A percentile compares a stretch with the other conserved stretches of the same genome.
Conservation (phyloP, 2,797 vertebrate genomes). For the Dallia pectoralis region DNA sequence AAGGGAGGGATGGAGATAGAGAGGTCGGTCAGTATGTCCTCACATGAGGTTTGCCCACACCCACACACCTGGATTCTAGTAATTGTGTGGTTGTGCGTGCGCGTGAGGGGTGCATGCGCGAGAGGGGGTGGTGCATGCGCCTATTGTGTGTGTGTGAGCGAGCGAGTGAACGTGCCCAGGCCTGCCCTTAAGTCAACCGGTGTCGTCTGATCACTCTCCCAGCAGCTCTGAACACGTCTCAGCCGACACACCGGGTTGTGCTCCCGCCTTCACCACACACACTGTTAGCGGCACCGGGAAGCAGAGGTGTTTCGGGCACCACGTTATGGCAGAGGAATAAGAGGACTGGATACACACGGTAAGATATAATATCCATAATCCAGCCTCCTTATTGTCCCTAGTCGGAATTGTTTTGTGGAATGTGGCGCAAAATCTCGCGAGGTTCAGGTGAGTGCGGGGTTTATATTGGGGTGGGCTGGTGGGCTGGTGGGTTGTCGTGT, state of each 20-base stretch:
- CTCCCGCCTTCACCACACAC: conserved; percentile 3
- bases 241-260: conserved; percentile 9
- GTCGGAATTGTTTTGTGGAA: conserved; percentile 8
- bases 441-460: conserved; percentile 14
- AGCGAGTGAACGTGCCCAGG: conserved; percentile 32
- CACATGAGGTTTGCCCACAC: not conserved
- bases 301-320: conserved; percentile 9
- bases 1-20: too few relatives aligned
- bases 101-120: conserved; percentile 7
- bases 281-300: not conserved
- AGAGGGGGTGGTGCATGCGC: conserved; percentile 15
- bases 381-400: not conserved
- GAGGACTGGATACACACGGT: not conserved
- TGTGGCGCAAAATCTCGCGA: not conserved
- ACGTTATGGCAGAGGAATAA: conserved; percentile 4
- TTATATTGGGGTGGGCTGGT: not conserved
- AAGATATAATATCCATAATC: not conserved
- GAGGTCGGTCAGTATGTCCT: too few relatives aligned
- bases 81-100: conserved; percentile 5
- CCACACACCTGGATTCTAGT: conserved; percentile 1
- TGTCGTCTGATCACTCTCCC: conserved; percentile 40
- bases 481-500: not conserved
- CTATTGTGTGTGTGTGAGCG: conserved; percentile 33
- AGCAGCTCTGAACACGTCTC: conserved; percentile 54
- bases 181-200: conserved; percentile 39